Base-by-base conservation (phyloP, 2,888 invertebrate species). In the Phyllotreta cruciferae region DNA sequence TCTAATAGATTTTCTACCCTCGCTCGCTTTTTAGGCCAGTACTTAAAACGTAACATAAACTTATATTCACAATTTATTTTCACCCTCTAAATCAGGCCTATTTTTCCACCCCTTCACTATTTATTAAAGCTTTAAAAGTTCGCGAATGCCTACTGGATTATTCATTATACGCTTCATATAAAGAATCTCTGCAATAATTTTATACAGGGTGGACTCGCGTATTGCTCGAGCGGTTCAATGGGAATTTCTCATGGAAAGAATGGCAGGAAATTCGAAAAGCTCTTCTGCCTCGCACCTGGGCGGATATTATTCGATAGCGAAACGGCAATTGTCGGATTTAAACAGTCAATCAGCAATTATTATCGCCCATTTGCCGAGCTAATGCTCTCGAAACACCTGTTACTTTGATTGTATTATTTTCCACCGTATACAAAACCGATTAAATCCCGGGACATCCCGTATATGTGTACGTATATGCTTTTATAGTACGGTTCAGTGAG, bases 1-100 rank as follows among this genome's bases (percentile, higher is more conserved):
- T 70, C 72, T 74, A 76, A 76, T 75, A 74, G 76, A 74, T 73
- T 76, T 73, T 24, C 24, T 67, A 67, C 73, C 73, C 71, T 71
- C 74, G 63, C 63, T 62, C 62, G 53, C 45, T 57, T 62, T 41
- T 24, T 24, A 24, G 24, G 24, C 24, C 24, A 24, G 24, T 24
- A 24, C 4, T 24, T 24, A 24, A 24, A 24, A 1, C 2, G 24
- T 1, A 24, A 24, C 24, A 24, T 24, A 24, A 24, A 24, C 24
- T 24, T 24, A 24, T 24, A 24, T 4, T 24, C 24, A 4, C 24
- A 3, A 24, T 24, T 24, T 24, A 24, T 24, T 24, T 24, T 4
- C n/a, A n/a, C n/a, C n/a, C n/a, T n/a, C n/a, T n/a, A n/a, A 24
- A 24, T 4, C 24, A 24, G 24, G 24, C 24, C 24, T 24, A 24